Conservation (phyloP, 2,797 vertebrate genomes). For the Salmo trutta region DNA sequence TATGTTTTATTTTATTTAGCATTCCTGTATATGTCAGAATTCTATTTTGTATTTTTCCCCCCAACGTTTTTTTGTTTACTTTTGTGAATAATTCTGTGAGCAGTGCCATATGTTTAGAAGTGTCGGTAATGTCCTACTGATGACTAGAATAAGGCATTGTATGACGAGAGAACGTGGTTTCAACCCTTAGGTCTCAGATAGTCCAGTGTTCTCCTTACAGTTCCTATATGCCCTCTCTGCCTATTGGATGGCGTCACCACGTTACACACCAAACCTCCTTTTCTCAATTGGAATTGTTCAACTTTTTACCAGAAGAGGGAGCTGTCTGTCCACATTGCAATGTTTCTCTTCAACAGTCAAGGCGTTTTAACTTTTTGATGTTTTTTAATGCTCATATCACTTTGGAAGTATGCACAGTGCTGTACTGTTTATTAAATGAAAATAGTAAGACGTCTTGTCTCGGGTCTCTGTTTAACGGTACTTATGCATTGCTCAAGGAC, state of each 20-base stretch:
- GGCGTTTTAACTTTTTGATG: slow-evolving; percentile 60
- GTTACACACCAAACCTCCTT: neutral
- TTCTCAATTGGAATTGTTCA: slow-evolving; percentile 30
- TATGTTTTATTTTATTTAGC: slow-evolving; percentile 71
- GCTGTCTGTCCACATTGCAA: slow-evolving; percentile 48
- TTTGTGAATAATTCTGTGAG: slow-evolving; percentile 76
- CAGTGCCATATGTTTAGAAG: slow-evolving; percentile 77
- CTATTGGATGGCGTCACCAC: slow-evolving; percentile 28
- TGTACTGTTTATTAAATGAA: slow-evolving; percentile 74
- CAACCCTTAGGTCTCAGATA: slow-evolving; percentile 37
- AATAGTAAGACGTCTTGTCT: slow-evolving; percentile 45
- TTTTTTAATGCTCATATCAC: slow-evolving; percentile 74
- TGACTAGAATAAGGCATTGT: slow-evolving; percentile 55
- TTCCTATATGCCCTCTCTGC: slow-evolving; percentile 44
- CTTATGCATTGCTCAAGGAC: neutral
- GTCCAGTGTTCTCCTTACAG: slow-evolving; percentile 47
- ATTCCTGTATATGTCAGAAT: slow-evolving; percentile 74
- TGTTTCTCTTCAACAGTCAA: slow-evolving; percentile 54
- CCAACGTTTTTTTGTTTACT: slow-evolving; percentile 73
- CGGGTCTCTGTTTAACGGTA: neutral
- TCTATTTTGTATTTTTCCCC: slow-evolving; percentile 51
- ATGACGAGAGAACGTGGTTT: slow-evolving; percentile 48
- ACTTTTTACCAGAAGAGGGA: slow-evolving; percentile 61
- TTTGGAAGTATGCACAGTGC: slow-evolving; percentile 75
- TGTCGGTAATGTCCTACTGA: slow-evolving; percentile 61